Conservation (phyloP, 2,888 invertebrate genomes). For the Andrena dorsata region DNA sequence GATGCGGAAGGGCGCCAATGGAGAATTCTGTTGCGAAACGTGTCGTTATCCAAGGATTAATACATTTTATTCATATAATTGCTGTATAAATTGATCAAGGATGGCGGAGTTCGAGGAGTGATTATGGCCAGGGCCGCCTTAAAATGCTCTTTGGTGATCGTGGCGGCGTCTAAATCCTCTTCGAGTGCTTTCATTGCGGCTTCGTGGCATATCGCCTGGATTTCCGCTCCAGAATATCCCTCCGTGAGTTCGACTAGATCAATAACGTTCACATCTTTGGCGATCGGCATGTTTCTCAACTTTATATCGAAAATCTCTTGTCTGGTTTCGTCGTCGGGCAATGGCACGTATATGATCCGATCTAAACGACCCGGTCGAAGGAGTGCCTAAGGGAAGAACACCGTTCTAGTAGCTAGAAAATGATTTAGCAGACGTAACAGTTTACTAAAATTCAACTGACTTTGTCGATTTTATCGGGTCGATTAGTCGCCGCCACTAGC, state of each 20-base stretch:
- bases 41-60: constrained; percentile 40
- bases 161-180: constrained; percentile 88
- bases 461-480: constrained; percentile 97
- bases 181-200: constrained; percentile 95
- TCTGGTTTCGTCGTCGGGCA: constrained; percentile 94
- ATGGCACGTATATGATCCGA: constrained; percentile 95
- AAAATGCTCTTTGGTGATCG: constrained; percentile 90
- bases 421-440: background rate
- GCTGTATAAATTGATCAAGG: constrained; percentile 91
- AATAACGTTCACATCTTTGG: constrained; percentile 88
- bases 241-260: constrained; percentile 90
- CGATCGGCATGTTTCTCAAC: constrained; percentile 90
- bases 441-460: constrained; percentile 78
- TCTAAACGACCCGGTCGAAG: constrained; percentile 96
- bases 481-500: constrained; percentile 97
- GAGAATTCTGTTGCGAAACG: too few relatives aligned
- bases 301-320: constrained; percentile 93
- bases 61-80: constrained; percentile 86
- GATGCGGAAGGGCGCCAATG: too few relatives aligned
- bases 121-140: constrained; percentile 89
- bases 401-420: too few relatives aligned
- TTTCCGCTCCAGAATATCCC: constrained; percentile 97
- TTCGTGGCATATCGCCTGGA: constrained; percentile 95
- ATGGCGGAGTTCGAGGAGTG: constrained; percentile 91
- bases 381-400: constrained; percentile 88